Evolutionary conservation across 2,888 invertebrate species (phyloP), one percentile per base, ranked within the genome.

Genomic region (Melinopterus prodromus): DNA sequence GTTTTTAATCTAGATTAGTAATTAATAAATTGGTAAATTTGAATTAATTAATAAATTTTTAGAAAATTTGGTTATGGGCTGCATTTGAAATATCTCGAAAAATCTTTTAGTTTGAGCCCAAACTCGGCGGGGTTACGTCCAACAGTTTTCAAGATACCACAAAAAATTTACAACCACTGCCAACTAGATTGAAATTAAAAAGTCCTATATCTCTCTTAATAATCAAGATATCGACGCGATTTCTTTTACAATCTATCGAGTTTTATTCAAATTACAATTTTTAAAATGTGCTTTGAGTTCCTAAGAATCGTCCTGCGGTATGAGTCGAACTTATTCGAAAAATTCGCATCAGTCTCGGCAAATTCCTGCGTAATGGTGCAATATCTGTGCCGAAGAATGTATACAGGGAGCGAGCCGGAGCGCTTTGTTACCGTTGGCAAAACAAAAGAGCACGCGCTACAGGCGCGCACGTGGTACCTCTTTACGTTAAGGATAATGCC

Each of bases 401-500:
- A 12, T 53, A 53, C 53, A 12, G 53, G 53, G 7, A 53, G 53
- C 53, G 53, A 53, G 12, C 53, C 26, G 26, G 26, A 26, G 53
- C 53, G 53, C 53, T 26, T 26, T 26, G 15, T 72, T 26, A 36
- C 7, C 72, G 16, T n/a, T 36, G 16, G 72, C 72, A 14, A 72
- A 26, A 72, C 72, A 72, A 72, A 72, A 72, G 72, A 26, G 15
- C 72, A 53, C 16, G 72, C 72, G 72, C 72, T n/a, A 72, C 14
- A 26, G 16, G 71, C 71, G 71, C 71, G 72, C 16, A 72, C 72
- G 72, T 26, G 35, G 72, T 36, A 72, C 72, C 16, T 72, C 35
- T 26, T 14, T 72, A 16, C 72, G 72, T 14, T 26, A 72, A 72
- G 72, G 86, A 87, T 87, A 87, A 87, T 88, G 87, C 87, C 87